Evolutionary conservation across 35 echinoderm and acorn worm genomes (phyloP).

Genomic region (Heliocidaris tuberculata): DNA sequence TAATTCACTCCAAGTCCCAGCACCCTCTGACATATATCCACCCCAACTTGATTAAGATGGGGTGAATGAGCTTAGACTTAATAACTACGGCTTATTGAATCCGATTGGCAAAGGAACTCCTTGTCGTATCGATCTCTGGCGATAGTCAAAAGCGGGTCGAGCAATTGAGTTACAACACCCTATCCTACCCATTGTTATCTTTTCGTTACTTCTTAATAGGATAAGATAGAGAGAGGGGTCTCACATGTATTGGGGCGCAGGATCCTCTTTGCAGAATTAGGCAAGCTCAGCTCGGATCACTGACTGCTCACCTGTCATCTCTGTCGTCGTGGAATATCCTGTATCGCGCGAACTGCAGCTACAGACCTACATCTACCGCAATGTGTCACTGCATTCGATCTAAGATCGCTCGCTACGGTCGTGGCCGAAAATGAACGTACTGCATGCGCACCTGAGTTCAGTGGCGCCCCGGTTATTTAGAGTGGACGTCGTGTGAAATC

Average conservation of each 20-base stretch:
- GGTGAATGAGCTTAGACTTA: slow-evolving; percentile 1
- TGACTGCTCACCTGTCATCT: neutral
- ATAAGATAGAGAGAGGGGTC: neutral
- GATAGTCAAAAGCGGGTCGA: neutral
- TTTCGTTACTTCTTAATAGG: slow-evolving; percentile 18
- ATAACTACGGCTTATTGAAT: slow-evolving; percentile 3
- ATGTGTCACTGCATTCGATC: neutral
- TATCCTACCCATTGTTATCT: slow-evolving; percentile 2
- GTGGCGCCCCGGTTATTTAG: neutral
- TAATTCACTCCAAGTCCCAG: neutral
- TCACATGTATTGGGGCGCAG: neutral
- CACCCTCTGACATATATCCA: neutral
- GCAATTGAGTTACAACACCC: neutral
- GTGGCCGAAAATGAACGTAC: neutral
- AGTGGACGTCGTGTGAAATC: neutral
- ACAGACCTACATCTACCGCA: neutral
- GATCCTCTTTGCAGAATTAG: neutral
- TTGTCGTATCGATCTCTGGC: neutral
- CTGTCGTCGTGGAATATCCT: neutral
- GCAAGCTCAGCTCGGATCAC: neutral
- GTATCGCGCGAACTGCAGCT: neutral
- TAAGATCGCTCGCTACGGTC: neutral
- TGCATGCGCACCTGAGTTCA: neutral
- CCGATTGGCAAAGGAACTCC: neutral
- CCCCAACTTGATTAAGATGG: neutral